Base-by-base conservation (phyloP, 1,140 invertebrate genomes). In the Gerris buenoi region DNA sequence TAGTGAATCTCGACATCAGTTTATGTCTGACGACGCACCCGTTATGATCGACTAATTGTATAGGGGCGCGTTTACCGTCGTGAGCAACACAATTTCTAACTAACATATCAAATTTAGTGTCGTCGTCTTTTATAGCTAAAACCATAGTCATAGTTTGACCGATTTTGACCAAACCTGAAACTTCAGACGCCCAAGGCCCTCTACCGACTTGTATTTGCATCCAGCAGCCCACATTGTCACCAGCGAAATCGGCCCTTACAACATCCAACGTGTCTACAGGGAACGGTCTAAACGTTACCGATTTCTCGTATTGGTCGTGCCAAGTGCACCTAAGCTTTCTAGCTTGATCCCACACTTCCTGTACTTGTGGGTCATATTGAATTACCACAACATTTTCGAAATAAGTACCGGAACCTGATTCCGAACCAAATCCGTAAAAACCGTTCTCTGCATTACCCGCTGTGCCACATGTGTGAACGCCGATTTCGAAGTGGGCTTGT, bases 61-160 rank as follows among this genome's bases (percentile, higher is more conserved):
- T 95, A 0, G 92, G 92, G 22, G 90, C 89, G 63, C 92, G 82
- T 76, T 95, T 93, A 25, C 93, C 93, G 74, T 96, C 93, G 70
- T 95, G 92, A 65, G 93, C 93, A 3, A 96, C 91, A 75, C 92
- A 95, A 78, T 95, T 95, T 29, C 92, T 80, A 0, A 95, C 92
- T 69, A 95, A 76, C 92, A 95, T 95, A 71, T 95, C 93, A 75
- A 95, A 95, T 79, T 95, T 95, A 72, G 92, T 93, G 77, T 95
- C 93, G 69, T 95, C 92, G 71, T 95, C 93, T 76, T 95, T 95
- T 71, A 95, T 95, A 23, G 92, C 93, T 62, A 95, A 77, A 1
- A 95, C 92, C 91, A 95, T 94, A 0, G 92, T 95, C 92, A 95
- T 95, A 0, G 92, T 95, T 76, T 95, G 92, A 13, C 93, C 93